Evolutionary conservation across 2,888 invertebrate species (phyloP).

Genomic region (Pristionchus mayeri): DNA sequence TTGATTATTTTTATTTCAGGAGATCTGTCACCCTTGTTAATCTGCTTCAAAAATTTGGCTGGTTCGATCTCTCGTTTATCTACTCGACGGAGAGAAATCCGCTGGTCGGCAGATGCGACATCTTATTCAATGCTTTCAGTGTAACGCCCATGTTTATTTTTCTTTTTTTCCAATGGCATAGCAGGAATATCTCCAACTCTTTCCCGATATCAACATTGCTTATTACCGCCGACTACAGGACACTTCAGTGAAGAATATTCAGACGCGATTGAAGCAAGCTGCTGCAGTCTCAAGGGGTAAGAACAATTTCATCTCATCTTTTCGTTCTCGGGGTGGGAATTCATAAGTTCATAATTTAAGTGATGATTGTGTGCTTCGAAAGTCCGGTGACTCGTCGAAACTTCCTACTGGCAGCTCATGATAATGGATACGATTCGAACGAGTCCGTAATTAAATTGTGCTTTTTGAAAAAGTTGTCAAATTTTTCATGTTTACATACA

Average conservation of each 20-base stretch:
- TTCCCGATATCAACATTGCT: conserved; percentile 15
- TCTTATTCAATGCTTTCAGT: not conserved
- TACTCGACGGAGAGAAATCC: conserved; percentile 25
- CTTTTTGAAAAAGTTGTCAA: not conserved
- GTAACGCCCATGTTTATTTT: not conserved
- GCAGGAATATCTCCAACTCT: not conserved
- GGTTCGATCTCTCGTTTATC: not conserved
- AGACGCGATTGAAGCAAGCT: not conserved
- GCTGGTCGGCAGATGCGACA: conserved; percentile 10
- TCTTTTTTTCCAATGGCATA: too few relatives aligned
- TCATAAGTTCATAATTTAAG: too few relatives aligned
- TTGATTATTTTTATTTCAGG: not conserved
- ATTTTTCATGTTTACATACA: not conserved
- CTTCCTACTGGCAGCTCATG: conserved; percentile 33
- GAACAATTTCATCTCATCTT: not conserved
- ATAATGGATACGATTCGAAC: conserved; percentile 14
- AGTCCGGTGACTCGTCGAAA: not conserved
- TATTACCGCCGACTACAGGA: not conserved
- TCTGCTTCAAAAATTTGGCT: not conserved
- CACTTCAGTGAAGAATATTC: not conserved
- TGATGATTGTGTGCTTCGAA: conserved; percentile 34
- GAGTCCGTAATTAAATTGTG: too few relatives aligned
- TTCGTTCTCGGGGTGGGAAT: too few relatives aligned
- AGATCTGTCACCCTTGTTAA: not conserved
- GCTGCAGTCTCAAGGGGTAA: conserved; percentile 34